These are phyloP conservation scores for Amblyopsis hoosieri DNA, from an alignment of 2,797 vertebrate genomes.

Conservation along the genomic window DNA sequence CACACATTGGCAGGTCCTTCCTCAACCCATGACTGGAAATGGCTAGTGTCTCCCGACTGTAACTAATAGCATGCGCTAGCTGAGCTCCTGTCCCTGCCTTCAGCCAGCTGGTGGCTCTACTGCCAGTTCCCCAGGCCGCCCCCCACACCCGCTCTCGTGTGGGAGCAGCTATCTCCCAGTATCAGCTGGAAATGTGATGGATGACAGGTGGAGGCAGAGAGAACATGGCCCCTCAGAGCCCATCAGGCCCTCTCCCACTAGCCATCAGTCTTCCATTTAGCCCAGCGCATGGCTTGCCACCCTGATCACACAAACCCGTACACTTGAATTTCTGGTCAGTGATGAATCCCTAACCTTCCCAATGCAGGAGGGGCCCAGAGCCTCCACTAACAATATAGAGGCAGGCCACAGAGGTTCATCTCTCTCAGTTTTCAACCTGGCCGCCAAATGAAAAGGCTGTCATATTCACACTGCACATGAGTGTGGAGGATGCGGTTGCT, in stretches of 20 bases:
- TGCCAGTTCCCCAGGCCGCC: conserved; percentile 3
- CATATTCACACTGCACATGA: conserved; percentile 34
- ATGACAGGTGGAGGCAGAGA: conserved; percentile 58
- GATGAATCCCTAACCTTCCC: conserved; percentile 60
- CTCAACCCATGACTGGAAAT: conserved; percentile 29
- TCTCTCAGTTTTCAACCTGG: conserved; percentile 56
- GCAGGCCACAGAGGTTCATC: conserved; percentile 60
- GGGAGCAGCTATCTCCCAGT: conserved; percentile 72
- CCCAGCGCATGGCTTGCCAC: conserved; percentile 62
- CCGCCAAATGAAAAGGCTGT: conserved; percentile 44
- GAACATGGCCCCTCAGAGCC: conserved; percentile 71
- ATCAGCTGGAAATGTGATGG: conserved; percentile 74
- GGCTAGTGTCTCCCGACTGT: conserved; percentile 34
- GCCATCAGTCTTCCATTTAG: conserved; percentile 78
- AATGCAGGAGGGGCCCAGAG: conserved; percentile 39
- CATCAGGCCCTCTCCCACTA: conserved; percentile 69
- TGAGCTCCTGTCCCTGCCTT: conserved; percentile 35
- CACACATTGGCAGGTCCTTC: conserved; percentile 24
- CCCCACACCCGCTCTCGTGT: conserved; percentile 38
- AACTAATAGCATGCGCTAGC: conserved; percentile 35
- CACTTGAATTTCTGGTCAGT: conserved; percentile 69
- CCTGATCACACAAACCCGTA: conserved; percentile 44
- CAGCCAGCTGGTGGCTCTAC: conserved; percentile 30
- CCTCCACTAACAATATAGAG: conserved; percentile 42
- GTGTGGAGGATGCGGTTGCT: conserved; percentile 23